Evolutionary conservation across 2,797 vertebrate species (phyloP).

Genomic region (Typhlichthys eigenmanni): DNA sequence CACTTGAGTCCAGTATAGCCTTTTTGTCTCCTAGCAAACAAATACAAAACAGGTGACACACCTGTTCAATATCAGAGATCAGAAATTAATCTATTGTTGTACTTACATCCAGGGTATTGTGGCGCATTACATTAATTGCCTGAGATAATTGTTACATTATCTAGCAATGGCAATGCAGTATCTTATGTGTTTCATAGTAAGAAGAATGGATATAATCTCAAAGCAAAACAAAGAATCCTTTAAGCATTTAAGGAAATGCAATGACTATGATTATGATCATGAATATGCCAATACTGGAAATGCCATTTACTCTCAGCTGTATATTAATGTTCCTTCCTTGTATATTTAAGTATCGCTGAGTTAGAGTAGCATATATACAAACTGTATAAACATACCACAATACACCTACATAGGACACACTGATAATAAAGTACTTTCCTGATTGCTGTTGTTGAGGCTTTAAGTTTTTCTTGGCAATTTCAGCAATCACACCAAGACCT

Average conservation of each 20-base stretch:
- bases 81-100: background rate
- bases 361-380: too few relatives aligned
- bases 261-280: too few relatives aligned
- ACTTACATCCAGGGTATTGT: background rate
- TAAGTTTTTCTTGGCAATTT: constrained; percentile 92
- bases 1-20: constrained; percentile 60
- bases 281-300: too few relatives aligned
- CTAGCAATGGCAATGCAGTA: background rate
- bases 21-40: constrained; percentile 47
- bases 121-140: background rate
- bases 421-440: constrained; percentile 52
- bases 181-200: background rate
- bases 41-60: background rate
- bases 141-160: background rate
- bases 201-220: background rate
- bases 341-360: background rate
- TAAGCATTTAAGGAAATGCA: too few relatives aligned
- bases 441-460: constrained; percentile 71
- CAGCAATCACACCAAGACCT: constrained; percentile 88
- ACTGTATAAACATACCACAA: background rate
- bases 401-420: background rate
- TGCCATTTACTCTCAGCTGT: too few relatives aligned
- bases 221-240: too few relatives aligned
- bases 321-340: background rate
- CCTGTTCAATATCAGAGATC: background rate